Evolutionary conservation across 35 echinoderm and acorn worm genomes (phyloP).

Genomic region (Apostichopus japonicus): DNA sequence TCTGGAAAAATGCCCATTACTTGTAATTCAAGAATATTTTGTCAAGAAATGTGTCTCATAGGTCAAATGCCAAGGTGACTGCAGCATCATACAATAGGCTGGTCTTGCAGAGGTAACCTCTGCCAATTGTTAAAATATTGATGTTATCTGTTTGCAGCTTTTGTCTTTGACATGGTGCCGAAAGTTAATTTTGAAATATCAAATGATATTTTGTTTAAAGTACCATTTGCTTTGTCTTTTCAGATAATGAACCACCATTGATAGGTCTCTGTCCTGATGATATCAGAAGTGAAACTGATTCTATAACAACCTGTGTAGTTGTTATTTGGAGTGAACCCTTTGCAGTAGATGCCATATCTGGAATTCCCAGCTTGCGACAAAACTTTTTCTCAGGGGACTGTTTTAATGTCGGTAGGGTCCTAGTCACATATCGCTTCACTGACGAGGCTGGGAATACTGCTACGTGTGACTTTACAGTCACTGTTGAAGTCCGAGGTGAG

Average conservation of each 20-base stretch:
- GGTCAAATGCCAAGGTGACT: too few species aligned
- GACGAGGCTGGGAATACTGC: not conserved
- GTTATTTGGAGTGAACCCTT: not conserved
- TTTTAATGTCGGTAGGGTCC: not conserved
- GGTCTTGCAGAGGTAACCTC: too few species aligned
- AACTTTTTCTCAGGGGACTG: not conserved
- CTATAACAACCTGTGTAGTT: not conserved
- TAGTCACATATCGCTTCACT: not conserved
- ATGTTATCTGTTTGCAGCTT: too few species aligned
- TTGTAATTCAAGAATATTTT: too few species aligned
- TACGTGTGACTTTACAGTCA: not conserved
- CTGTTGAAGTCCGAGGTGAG: not conserved
- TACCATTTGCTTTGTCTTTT: not conserved
- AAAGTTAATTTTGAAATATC: too few species aligned
- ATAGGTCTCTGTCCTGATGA: not conserved
- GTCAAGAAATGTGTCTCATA: too few species aligned
- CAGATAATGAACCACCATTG: not conserved
- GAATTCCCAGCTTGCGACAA: not conserved
- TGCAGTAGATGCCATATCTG: not conserved
- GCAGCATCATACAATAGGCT: too few species aligned
- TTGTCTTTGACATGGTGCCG: too few species aligned
- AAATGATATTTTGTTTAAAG: too few species aligned
- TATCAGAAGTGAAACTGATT: not conserved
- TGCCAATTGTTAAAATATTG: too few species aligned
- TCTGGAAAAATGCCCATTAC: too few species aligned